Conservation (phyloP, 2,113 vertebrate genomes). For the Origma solitaria region DNA sequence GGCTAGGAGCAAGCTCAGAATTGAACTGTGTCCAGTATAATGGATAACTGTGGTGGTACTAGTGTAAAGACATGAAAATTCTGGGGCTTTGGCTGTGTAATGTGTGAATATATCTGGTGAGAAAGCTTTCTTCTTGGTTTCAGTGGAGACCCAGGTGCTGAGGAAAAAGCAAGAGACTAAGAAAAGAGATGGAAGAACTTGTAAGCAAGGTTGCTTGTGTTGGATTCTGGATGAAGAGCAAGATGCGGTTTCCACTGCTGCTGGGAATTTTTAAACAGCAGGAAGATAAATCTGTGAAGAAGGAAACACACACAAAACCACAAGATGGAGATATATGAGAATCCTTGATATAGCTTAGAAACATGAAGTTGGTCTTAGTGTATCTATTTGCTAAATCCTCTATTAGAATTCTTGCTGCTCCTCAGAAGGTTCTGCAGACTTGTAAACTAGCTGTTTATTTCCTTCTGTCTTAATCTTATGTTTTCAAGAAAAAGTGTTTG, state of each 20-base stretch:
- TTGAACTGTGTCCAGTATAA: background rate
- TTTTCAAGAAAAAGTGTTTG: background rate
- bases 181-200: background rate
- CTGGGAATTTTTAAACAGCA: background rate
- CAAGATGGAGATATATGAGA: background rate
- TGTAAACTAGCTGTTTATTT: background rate
- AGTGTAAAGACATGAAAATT: background rate
- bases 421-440: background rate
- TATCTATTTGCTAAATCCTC: background rate
- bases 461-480: background rate
- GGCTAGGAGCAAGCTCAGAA: background rate
- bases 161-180: background rate
- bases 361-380: background rate
- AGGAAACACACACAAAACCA: background rate
- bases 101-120: background rate
- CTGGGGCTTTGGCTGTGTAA: background rate
- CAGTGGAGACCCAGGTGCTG: background rate
- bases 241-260: background rate
- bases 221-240: background rate
- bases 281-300: background rate
- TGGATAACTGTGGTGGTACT: background rate
- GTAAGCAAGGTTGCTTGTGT: background rate
- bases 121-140: background rate
- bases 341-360: background rate
- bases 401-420: background rate